These are phyloP conservation scores for Rhodophaea formosa DNA, from an alignment of 2,888 invertebrate species.

Conservation along the genomic window DNA sequence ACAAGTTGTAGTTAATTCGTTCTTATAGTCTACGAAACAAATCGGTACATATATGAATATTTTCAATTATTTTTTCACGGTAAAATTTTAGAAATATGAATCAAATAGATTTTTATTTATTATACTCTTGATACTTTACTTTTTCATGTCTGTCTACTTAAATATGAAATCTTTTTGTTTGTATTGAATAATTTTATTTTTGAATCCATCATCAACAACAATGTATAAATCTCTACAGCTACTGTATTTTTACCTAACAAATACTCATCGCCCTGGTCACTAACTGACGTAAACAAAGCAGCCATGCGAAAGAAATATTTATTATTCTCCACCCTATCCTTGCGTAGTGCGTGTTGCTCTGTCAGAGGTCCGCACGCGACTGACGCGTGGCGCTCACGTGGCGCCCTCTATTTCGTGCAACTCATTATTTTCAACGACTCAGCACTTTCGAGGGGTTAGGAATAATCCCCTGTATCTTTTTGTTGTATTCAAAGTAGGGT, in stretches of 20 bases:
- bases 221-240: not conserved
- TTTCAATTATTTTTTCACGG: too few relatives aligned
- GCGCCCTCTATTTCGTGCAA: constrained; percentile 58
- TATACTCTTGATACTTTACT: too few relatives aligned
- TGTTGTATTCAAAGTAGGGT: not conserved
- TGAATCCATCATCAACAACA: not conserved
- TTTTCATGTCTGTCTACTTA: too few relatives aligned
- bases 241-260: not conserved
- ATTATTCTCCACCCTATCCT: constrained; percentile 42
- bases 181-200: too few relatives aligned
- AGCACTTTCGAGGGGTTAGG: not conserved
- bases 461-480: constrained; percentile 3
- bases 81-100: too few relatives aligned
- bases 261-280: not conserved
- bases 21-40: too few relatives aligned
- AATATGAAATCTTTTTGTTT: too few relatives aligned
- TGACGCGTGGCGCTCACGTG: constrained; percentile 58
- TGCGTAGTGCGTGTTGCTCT: constrained; percentile 45
- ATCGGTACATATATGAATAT: too few relatives aligned
- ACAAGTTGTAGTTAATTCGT: too few relatives aligned
- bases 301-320: constrained; percentile 34
- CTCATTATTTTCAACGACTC: constrained; percentile 47
- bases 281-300: constrained; percentile 35
- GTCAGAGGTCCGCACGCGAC: constrained; percentile 47
- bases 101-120: too few relatives aligned